phyloP scores from a whole-genome alignment of 2,113 vertebrate species.

The Erythrocebus patas region DNA sequence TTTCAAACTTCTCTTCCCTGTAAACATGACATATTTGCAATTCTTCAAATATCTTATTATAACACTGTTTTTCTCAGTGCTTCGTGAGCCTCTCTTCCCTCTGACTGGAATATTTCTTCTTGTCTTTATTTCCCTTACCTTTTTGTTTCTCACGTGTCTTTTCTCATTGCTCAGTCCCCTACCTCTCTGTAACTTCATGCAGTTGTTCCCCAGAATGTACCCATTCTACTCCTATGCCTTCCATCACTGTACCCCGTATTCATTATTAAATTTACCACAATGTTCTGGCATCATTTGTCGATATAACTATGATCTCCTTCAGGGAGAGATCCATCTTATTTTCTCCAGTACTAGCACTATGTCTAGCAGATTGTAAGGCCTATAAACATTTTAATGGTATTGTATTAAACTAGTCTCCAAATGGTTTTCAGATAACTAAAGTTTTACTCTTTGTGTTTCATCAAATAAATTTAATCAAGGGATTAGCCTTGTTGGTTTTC shows the following conservation, averaged over 20 bases:
- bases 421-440: constrained; percentile 13
- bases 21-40: not conserved
- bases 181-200: not conserved
- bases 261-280: not conserved
- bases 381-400: not conserved
- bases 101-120: not conserved
- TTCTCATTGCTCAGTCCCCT: not conserved
- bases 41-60: not conserved
- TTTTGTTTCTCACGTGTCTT: not conserved
- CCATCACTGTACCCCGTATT: no score
- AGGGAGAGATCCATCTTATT: not conserved
- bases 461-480: not conserved
- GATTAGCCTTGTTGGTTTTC: not conserved
- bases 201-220: not conserved
- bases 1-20: not conserved
- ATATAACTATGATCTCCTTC: not conserved
- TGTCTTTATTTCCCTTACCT: not conserved
- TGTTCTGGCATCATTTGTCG: not conserved
- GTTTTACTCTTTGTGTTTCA: not conserved
- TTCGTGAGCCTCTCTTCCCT: not conserved
- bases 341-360: not conserved
- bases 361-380: not conserved
- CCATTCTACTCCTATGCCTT: not conserved
- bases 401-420: not conserved
- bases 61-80: not conserved